A percentile compares a stretch with the other conserved stretches of the same genome.
Evolutionary conservation across 2,888 invertebrate species (phyloP).

Genomic region (Leucania comma): DNA sequence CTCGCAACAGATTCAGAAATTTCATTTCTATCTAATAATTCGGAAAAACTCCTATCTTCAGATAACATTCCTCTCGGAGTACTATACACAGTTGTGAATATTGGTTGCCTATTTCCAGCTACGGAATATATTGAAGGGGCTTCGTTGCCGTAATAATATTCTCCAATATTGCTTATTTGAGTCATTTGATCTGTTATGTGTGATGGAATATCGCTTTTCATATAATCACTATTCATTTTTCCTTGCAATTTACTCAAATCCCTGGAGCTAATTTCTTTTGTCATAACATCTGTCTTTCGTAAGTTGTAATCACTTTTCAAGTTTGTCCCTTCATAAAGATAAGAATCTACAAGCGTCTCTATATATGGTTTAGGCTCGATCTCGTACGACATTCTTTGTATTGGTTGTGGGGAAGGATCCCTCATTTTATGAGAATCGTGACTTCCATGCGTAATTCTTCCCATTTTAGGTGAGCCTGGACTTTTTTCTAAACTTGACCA

Average conservation of each 20-base stretch:
- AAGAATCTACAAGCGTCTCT: slow-evolving; percentile 91
- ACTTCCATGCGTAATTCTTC: slow-evolving; percentile 79
- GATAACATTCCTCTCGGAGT: slow-evolving; percentile 92
- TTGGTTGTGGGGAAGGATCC: slow-evolving; percentile 82
- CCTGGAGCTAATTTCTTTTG: slow-evolving; percentile 78
- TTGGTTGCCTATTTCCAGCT: slow-evolving; percentile 93
- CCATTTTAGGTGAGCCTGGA: slow-evolving; percentile 94
- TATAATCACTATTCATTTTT: slow-evolving; percentile 77
- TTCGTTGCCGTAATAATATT: slow-evolving; percentile 88
- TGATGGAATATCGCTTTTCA: slow-evolving; percentile 78
- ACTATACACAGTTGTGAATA: slow-evolving; percentile 94
- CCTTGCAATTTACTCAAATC: slow-evolving; percentile 80
- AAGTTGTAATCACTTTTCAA: slow-evolving; percentile 80
- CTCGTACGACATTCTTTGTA: slow-evolving; percentile 84
- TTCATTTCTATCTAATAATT: slow-evolving; percentile 92
- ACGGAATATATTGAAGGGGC: slow-evolving; percentile 94
- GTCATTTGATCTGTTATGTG: slow-evolving; percentile 75
- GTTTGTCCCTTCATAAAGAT: slow-evolving; percentile 78
- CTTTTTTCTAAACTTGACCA: slow-evolving; percentile 97
- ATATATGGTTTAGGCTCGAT: slow-evolving; percentile 86
- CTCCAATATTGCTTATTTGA: slow-evolving; percentile 81
- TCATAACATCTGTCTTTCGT: slow-evolving; percentile 73
- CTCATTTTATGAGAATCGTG: slow-evolving; percentile 86
- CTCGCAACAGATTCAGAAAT: slow-evolving; percentile 81
- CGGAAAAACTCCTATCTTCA: slow-evolving; percentile 92